These are phyloP conservation scores for Volucella inanis DNA, from an alignment of 2,888 invertebrate species.

Conservation along the genomic window DNA sequence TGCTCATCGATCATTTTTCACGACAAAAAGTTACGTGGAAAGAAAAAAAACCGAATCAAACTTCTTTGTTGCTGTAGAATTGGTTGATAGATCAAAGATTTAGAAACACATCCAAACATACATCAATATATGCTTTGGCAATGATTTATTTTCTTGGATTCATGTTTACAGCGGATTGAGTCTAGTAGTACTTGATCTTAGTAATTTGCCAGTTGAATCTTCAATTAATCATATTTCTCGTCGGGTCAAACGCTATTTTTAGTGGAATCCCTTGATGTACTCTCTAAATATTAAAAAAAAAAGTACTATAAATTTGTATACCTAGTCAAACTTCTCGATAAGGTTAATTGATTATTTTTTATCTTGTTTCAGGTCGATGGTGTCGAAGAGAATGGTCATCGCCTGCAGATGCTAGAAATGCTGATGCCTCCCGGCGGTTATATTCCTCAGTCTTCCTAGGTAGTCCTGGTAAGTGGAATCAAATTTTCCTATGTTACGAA, in stretches of 20 bases:
- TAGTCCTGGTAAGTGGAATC: constrained; percentile 88
- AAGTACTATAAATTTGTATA: constrained; percentile 26
- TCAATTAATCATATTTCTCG: constrained; percentile 46
- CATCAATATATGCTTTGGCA: neutral
- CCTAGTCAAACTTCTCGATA: constrained; percentile 1
- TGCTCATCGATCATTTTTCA: constrained; percentile 65
- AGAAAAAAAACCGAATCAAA: constrained; percentile 14
- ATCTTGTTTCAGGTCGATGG: constrained; percentile 90
- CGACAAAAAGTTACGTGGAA: constrained; percentile 61
- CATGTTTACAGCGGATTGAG: constrained; percentile 35
- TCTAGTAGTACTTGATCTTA: constrained; percentile 23
- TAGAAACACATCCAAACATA: constrained; percentile 26
- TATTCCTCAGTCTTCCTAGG: constrained; percentile 97
- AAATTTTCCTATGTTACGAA: constrained; percentile 9
- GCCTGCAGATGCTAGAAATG: constrained; percentile 91
- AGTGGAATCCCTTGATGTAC: constrained; percentile 52
- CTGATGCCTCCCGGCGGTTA: constrained; percentile 91
- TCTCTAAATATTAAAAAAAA: neutral
- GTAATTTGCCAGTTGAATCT: constrained; percentile 17
- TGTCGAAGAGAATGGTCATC: constrained; percentile 96
- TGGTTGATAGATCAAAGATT: constrained; percentile 50
- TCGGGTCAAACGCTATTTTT: constrained; percentile 11
- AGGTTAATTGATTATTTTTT: constrained; percentile 53
- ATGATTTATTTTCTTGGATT: constrained; percentile 43
- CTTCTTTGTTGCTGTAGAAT: neutral